Evolutionary conservation across 2,888 invertebrate genomes (phyloP).

Genomic region (Amorpha juglandis): DNA sequence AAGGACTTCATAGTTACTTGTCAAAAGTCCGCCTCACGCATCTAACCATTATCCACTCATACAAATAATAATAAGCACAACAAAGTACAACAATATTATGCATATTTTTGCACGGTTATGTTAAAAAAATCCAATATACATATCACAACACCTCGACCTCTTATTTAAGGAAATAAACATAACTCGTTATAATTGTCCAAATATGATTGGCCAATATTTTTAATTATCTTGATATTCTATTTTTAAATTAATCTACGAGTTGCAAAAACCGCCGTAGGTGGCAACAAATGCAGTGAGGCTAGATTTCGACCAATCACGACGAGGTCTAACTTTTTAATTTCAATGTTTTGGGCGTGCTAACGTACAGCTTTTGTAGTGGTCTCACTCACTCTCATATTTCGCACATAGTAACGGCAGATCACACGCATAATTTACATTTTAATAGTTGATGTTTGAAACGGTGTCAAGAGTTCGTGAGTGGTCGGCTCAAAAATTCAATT

Average conservation of each 20-base stretch:
- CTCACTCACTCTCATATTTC: conserved; percentile 3
- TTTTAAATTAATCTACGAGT: background rate
- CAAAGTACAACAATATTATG: no score
- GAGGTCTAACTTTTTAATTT: conserved; percentile 21
- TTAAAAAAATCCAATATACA: no score
- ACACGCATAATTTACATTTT: conserved; percentile 13
- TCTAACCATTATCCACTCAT: no score
- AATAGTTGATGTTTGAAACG: conserved; percentile 13
- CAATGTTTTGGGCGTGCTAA: conserved; percentile 4
- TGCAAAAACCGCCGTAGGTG: conserved; percentile 16
- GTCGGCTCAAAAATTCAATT: conserved; percentile 20
- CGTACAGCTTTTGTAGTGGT: background rate
- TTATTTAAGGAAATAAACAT: no score
- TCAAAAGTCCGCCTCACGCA: no score
- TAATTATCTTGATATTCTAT: background rate
- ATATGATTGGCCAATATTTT: conserved; percentile 1
- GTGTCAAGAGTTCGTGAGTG: conserved; percentile 19
- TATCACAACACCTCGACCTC: background rate
- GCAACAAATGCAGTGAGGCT: background rate
- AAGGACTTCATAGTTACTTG: no score
- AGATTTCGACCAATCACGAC: conserved; percentile 11
- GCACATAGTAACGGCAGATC: background rate
- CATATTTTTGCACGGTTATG: no score
- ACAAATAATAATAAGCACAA: no score
- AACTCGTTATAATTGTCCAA: conserved; percentile 13